phyloP scores from a whole-genome alignment of 2,797 vertebrate genomes.

The Spinibarbus caldwelli region DNA sequence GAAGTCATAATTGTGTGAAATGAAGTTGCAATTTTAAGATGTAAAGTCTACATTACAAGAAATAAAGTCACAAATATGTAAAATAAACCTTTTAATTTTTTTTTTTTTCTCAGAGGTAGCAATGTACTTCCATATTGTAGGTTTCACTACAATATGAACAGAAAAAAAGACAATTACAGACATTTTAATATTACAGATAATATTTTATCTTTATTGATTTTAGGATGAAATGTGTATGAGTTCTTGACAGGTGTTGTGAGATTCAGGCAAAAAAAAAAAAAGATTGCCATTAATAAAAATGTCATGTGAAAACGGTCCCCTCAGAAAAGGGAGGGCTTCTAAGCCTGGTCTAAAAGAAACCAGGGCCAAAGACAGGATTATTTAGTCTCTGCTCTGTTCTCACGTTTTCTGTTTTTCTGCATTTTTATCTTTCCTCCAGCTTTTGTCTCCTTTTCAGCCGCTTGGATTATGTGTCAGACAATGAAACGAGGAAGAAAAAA shows the following conservation, averaged over 20 bases:
- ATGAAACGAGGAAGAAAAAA: constrained; percentile 52
- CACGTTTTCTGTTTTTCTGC: constrained; percentile 74
- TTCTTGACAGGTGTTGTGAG: background rate
- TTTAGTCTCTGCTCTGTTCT: constrained; percentile 76
- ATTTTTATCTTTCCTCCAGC: constrained; percentile 47
- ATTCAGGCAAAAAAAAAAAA: constrained; percentile 71
- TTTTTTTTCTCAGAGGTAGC: background rate
- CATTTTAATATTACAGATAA: background rate
- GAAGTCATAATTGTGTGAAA: background rate
- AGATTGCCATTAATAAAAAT: constrained; percentile 75
- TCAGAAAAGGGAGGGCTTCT: constrained; percentile 50
- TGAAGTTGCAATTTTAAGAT: background rate
- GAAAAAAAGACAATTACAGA: background rate
- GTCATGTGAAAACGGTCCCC: constrained; percentile 74
- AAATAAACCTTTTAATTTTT: background rate
- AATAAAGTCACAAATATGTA: background rate
- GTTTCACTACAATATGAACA: background rate
- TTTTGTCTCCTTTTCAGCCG: constrained; percentile 63
- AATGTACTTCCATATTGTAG: background rate
- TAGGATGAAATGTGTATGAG: background rate
- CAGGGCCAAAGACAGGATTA: constrained; percentile 77
- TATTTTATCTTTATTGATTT: background rate
- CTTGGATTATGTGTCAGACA: constrained; percentile 58
- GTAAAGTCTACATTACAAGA: background rate
- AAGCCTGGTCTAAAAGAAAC: constrained; percentile 53